phyloP scores from a whole-genome alignment of 2,113 vertebrate genomes.

The Ursus arctos region DNA sequence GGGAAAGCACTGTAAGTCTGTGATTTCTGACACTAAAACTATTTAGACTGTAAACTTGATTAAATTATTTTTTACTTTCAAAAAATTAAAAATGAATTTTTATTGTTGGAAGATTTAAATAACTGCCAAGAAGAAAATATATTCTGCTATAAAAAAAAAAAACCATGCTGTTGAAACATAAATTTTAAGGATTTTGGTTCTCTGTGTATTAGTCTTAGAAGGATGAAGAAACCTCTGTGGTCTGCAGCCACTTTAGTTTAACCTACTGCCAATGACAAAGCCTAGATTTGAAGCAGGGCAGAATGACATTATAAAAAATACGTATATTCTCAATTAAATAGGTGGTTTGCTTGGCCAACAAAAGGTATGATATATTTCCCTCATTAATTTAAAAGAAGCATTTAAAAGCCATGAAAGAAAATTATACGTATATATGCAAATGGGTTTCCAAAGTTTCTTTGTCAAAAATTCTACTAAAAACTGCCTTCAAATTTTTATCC shows the following conservation, averaged over 20 bases:
- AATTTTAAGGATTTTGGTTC: neutral
- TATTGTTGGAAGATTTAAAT: neutral
- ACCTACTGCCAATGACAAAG: neutral
- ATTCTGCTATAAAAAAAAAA: neutral
- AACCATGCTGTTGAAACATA: neutral
- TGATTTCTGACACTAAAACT: neutral
- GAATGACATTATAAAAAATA: neutral
- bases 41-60: neutral
- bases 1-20: neutral
- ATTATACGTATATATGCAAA: neutral
- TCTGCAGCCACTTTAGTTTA: neutral
- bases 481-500: neutral
- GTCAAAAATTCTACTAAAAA: slow-evolving; percentile 8
- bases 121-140: neutral
- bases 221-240: neutral
- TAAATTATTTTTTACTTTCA: neutral
- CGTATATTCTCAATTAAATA: neutral
- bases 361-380: neutral
- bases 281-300: neutral
- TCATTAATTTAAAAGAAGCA: slow-evolving; percentile 10
- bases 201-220: no score
- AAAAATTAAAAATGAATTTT: neutral
- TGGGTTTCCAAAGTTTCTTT: neutral
- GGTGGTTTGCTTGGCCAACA: neutral
- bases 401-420: neutral